Evolutionary conservation across 2,113 vertebrate genomes (phyloP).

Genomic region (Dasyurus viverrinus): DNA sequence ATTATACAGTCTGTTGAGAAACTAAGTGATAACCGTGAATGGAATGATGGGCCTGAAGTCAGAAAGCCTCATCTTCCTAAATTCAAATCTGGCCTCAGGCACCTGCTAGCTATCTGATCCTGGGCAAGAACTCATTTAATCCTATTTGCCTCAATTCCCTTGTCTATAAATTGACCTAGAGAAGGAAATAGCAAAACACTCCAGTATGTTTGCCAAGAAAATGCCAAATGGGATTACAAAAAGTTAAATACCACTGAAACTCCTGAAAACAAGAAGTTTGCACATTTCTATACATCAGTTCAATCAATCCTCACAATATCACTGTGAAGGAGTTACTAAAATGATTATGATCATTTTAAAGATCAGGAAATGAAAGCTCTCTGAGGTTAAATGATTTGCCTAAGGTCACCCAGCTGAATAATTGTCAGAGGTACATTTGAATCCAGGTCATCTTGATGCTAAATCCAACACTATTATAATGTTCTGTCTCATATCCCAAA

Average conservation of each 20-base stretch:
- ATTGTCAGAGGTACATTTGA: not conserved
- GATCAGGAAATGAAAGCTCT: not conserved
- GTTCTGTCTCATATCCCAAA: not conserved
- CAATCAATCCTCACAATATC: conserved; percentile 4
- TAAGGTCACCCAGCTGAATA: not conserved
- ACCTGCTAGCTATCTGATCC: not conserved
- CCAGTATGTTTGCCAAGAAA: not conserved
- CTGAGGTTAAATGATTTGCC: not conserved
- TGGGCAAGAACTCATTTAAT: not conserved
- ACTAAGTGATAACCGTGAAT: too few relatives aligned
- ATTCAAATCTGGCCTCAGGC: not conserved
- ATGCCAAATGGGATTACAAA: not conserved
- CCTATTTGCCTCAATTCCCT: not conserved
- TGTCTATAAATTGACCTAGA: not conserved
- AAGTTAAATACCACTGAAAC: not conserved
- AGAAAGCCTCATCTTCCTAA: not conserved
- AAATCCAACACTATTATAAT: not conserved
- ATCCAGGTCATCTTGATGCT: not conserved
- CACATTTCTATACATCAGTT: not conserved
- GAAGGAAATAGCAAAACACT: not conserved
- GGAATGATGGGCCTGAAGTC: too few relatives aligned
- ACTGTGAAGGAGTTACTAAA: not conserved
- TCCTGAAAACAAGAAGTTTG: not conserved
- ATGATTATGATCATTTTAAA: not conserved
- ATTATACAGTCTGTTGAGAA: not conserved